phyloP scores from a whole-genome alignment of 2,113 vertebrate genomes.

The Platanista minor region DNA sequence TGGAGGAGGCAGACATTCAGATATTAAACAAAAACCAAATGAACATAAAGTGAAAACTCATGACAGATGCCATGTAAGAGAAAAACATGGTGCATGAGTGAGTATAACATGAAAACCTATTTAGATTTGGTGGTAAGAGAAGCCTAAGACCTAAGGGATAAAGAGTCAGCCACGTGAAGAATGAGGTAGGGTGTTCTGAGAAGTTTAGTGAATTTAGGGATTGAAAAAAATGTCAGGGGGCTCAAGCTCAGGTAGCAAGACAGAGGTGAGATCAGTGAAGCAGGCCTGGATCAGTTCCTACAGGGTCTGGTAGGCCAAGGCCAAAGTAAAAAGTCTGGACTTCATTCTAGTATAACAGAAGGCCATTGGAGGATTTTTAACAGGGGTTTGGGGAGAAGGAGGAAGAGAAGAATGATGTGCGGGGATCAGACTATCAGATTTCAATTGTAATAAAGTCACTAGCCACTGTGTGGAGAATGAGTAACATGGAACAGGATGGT shows the following conservation, averaged over 20 bases:
- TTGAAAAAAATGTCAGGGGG: background rate
- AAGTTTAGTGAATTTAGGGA: background rate
- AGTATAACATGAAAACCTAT: background rate
- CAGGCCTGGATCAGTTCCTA: background rate
- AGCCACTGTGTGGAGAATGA: background rate
- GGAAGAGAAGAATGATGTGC: background rate
- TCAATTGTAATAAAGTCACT: background rate
- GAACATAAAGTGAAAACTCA: background rate
- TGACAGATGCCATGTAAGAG: background rate
- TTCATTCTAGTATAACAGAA: background rate
- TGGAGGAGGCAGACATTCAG: background rate
- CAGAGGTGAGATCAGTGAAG: background rate
- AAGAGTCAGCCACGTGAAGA: background rate
- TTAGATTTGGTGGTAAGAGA: background rate
- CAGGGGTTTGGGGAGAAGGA: fast-evolving
- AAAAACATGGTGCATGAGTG: background rate
- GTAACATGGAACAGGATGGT: background rate
- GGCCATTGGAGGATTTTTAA: background rate
- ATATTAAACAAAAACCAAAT: slow-evolving; percentile 1
- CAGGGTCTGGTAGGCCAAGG: background rate
- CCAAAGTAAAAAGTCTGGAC: background rate
- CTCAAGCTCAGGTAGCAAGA: background rate
- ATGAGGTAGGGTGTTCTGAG: background rate
- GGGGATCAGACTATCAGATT: background rate
- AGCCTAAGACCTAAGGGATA: background rate